phyloP scores from a whole-genome alignment of 2,113 vertebrate species.

The Mirza zaza region DNA sequence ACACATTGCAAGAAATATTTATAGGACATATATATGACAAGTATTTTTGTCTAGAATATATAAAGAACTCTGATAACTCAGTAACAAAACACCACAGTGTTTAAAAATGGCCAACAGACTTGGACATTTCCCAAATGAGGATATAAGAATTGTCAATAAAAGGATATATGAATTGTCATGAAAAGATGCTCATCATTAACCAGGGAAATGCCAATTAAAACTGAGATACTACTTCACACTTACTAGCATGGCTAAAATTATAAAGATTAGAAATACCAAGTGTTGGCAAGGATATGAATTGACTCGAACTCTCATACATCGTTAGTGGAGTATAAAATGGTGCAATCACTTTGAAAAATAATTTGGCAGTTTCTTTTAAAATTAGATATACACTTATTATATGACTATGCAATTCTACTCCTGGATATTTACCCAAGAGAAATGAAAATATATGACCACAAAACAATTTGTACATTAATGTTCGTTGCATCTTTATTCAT shows the following conservation, averaged over 20 bases:
- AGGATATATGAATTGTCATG: neutral
- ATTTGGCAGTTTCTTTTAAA: slow-evolving; percentile 20
- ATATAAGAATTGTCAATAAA: slow-evolving; percentile 23
- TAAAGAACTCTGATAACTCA: neutral
- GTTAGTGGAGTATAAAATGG: neutral
- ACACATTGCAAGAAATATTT: neutral
- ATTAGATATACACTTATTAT: neutral
- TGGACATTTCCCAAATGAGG: neutral
- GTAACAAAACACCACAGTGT: neutral
- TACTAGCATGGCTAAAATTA: slow-evolving; percentile 25
- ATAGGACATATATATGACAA: neutral
- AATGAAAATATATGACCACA: slow-evolving; percentile 20
- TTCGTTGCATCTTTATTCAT: neutral
- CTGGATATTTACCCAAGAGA: neutral
- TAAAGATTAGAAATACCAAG: slow-evolving; percentile 15
- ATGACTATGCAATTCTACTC: neutral
- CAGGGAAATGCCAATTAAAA: slow-evolving; percentile 30
- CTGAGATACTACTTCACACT: neutral
- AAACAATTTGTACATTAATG: neutral
- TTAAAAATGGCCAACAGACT: neutral
- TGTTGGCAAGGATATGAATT: neutral
- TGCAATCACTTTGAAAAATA: neutral
- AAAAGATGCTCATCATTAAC: slow-evolving; percentile 23
- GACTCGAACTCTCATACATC: neutral
- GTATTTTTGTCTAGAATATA: neutral